Conservation (phyloP, 2,797 vertebrate genomes). For the Schizopygopsis pylzovi region DNA sequence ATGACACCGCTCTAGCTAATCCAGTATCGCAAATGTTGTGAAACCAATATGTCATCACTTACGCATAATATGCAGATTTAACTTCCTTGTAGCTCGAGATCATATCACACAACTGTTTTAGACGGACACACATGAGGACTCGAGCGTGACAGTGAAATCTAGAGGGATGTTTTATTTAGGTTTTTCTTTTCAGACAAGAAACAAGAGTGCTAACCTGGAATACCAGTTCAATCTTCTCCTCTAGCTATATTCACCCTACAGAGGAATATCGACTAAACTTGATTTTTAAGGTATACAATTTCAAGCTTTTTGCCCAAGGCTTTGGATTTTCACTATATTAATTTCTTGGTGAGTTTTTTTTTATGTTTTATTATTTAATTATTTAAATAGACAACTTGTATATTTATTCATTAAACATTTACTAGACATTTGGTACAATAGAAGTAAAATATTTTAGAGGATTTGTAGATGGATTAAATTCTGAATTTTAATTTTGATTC, state of each 20-base stretch:
- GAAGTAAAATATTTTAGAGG: background rate
- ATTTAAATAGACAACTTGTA: background rate
- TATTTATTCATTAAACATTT: background rate
- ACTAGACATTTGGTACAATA: background rate
- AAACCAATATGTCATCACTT: slow-evolving; percentile 16
- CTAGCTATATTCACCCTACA: slow-evolving; percentile 31
- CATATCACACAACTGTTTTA: background rate
- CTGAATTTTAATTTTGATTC: background rate
- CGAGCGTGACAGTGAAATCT: background rate
- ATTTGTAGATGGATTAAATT: background rate
- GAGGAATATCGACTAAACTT: slow-evolving; percentile 36
- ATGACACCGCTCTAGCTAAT: slow-evolving; percentile 31
- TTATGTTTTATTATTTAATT: background rate
- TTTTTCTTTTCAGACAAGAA: slow-evolving; percentile 8
- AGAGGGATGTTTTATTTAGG: slow-evolving; percentile 9
- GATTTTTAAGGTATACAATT: slow-evolving; percentile 34
- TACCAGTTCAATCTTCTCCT: slow-evolving; percentile 23
- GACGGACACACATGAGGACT: background rate
- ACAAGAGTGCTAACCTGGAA: slow-evolving; percentile 7
- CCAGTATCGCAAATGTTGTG: slow-evolving; percentile 29
- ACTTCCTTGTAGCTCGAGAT: slow-evolving; percentile 41
- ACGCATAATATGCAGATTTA: slow-evolving; percentile 29
- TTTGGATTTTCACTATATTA: slow-evolving; percentile 37
- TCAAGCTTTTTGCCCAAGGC: slow-evolving; percentile 22
- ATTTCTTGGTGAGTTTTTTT: slow-evolving; percentile 47